A percentile compares a stretch with the other conserved stretches of the same genome.
Evolutionary conservation across 53 echinoderm and acorn worm genomes (phyloP).

Genomic region (Patiria pectinifera): DNA sequence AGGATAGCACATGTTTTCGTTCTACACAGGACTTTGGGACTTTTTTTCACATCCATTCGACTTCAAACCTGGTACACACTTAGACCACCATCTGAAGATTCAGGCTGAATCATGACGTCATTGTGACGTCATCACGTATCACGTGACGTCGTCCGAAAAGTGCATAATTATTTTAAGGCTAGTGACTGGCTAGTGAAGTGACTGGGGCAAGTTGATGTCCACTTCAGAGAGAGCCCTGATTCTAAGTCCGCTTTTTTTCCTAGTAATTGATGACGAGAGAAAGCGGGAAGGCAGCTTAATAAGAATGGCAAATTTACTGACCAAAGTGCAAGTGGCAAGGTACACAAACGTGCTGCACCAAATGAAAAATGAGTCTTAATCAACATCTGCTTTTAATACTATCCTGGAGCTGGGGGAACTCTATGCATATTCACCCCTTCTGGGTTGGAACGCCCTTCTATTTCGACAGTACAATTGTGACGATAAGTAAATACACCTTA

Average conservation of each 20-base stretch:
- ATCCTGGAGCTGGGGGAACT: background rate
- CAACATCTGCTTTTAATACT: constrained; percentile 24
- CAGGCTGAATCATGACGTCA: too few relatives aligned
- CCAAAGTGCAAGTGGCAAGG: constrained; percentile 59
- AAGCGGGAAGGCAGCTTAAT: constrained; percentile 41
- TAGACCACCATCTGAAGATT: too few relatives aligned
- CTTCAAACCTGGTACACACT: too few relatives aligned
- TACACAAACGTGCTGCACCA: constrained; percentile 3
- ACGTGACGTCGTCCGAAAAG: too few relatives aligned
- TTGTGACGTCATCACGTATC: too few relatives aligned
- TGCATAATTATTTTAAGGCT: too few relatives aligned
- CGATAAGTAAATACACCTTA: too few relatives aligned
- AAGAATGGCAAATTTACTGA: constrained; percentile 39
- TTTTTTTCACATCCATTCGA: too few relatives aligned
- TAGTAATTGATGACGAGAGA: constrained; percentile 37
- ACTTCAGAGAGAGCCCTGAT: background rate
- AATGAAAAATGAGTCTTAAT: constrained; percentile 27
- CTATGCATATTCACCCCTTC: background rate
- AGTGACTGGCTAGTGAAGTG: background rate
- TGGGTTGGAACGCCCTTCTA: too few relatives aligned
- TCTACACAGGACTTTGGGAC: too few relatives aligned
- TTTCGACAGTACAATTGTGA: too few relatives aligned
- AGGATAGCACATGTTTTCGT: too few relatives aligned
- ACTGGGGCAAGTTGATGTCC: background rate
- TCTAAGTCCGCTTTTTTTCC: background rate